Percentiles rank a stretch among this genome's conserved stretches.
phyloP scores from a whole-genome alignment of 2,888 invertebrate genomes.

The Sericinus montela region DNA sequence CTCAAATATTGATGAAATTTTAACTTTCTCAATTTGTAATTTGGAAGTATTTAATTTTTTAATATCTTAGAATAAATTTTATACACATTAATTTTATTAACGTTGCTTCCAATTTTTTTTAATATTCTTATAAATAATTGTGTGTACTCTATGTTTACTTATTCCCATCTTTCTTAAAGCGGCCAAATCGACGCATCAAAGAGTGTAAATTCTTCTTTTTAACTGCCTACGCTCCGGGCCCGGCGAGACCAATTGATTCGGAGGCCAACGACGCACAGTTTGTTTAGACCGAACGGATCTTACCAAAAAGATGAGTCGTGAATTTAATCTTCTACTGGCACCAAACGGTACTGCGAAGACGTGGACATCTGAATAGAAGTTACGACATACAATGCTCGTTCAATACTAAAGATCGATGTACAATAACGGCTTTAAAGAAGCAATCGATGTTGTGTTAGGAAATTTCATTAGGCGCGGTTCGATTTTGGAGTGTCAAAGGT shows the following conservation, averaged over 20 bases:
- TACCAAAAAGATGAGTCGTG: constrained; percentile 67
- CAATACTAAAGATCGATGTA: neutral
- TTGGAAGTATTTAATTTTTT: no score
- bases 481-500: constrained; percentile 15
- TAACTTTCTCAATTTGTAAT: no score
- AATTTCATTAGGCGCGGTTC: neutral
- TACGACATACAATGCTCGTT: constrained; percentile 32
- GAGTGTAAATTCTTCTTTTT: constrained; percentile 38
- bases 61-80: no score
- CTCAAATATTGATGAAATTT: no score
- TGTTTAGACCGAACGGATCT: constrained; percentile 66
- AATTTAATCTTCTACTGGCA: constrained; percentile 53
- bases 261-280: constrained; percentile 54
- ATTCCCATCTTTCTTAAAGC: constrained; percentile 33
- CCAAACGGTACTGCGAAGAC: neutral
- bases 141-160: constrained; percentile 22
- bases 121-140: neutral
- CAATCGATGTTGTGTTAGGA: constrained; percentile 29
- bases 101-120: no score
- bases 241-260: constrained; percentile 65
- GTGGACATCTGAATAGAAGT: neutral
- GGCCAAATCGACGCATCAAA: constrained; percentile 25
- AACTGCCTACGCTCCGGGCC: constrained; percentile 31
- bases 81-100: no score
- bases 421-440: constrained; percentile 9